A percentile compares a stretch with the other conserved stretches of the same genome.
Conservation (phyloP, 2,888 invertebrate genomes). For the Aquatica leii region DNA sequence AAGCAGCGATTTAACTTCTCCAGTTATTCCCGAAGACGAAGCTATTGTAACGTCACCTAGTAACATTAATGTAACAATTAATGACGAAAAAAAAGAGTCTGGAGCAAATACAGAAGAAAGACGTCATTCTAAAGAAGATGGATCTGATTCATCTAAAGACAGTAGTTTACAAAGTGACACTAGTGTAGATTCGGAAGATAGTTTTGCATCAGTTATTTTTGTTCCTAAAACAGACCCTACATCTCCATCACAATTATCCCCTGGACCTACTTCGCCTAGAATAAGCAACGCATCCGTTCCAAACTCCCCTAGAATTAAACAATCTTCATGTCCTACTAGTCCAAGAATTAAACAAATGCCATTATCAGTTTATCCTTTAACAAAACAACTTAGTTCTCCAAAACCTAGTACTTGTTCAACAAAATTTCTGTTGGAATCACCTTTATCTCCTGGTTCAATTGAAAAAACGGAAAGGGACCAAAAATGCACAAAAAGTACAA, state of each 20-base stretch:
- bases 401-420: conserved; percentile 59
- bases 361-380: conserved; percentile 64
- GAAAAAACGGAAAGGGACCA: conserved; percentile 59
- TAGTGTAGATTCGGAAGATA: conserved; percentile 92
- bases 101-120: conserved; percentile 64
- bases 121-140: conserved; percentile 84
- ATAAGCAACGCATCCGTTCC: conserved; percentile 77
- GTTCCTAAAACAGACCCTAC: conserved; percentile 82
- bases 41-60: conserved; percentile 36
- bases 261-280: conserved; percentile 70
- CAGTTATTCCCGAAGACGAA: conserved; percentile 56
- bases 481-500: conserved; percentile 42
- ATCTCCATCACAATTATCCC: conserved; percentile 69
- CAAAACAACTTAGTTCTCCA: conserved; percentile 68
- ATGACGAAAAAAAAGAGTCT: conserved; percentile 51
- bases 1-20: conserved; percentile 63
- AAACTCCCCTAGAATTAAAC: conserved; percentile 78
- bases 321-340: conserved; percentile 72
- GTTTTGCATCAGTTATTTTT: conserved; percentile 91
- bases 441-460: conserved; percentile 58
- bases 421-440: conserved; percentile 43
- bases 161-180: conserved; percentile 93
- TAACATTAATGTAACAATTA: conserved; percentile 36
- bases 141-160: conserved; percentile 88
- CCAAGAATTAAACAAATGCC: conserved; percentile 72